Conservation (phyloP, 2,888 invertebrate genomes). For the Nymphalis urticae region DNA sequence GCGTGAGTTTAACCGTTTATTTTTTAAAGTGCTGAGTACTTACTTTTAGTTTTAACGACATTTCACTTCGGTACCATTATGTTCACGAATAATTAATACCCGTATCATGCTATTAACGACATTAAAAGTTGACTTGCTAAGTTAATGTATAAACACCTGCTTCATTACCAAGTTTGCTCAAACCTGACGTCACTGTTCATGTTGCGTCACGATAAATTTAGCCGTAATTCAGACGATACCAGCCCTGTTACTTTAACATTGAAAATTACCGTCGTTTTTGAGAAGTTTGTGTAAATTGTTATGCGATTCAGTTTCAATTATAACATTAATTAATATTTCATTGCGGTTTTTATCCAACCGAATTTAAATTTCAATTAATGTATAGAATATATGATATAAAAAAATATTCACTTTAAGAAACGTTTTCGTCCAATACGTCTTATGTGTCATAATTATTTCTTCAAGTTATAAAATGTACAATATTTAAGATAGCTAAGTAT, state of each 20-base stretch:
- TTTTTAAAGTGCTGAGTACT: background rate
- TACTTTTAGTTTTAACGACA: background rate
- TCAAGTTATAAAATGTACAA: too few species aligned
- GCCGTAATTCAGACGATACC: slow-evolving; percentile 60
- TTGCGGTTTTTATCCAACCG: background rate
- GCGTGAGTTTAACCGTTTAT: too few species aligned
- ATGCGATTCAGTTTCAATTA: background rate
- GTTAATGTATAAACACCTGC: slow-evolving; percentile 18
- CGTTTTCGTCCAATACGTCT: too few species aligned
- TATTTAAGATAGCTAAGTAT: too few species aligned
- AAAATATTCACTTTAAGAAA: too few species aligned
- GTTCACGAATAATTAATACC: slow-evolving; percentile 12
- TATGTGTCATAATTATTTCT: too few species aligned
- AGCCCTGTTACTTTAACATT: slow-evolving; percentile 54
- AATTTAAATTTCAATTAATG: background rate
- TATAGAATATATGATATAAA: too few species aligned
- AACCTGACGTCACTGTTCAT: slow-evolving; percentile 9
- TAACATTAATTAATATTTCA: background rate
- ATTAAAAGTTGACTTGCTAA: slow-evolving; percentile 11
- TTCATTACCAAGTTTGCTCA: slow-evolving; percentile 15
- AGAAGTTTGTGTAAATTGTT: background rate
- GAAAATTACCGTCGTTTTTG: slow-evolving; percentile 45
- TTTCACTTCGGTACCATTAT: background rate
- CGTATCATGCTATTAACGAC: slow-evolving; percentile 10
- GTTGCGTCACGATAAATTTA: slow-evolving; percentile 56